Base-by-base conservation (phyloP, 2,888 invertebrate genomes). In the Pristionchus exspectatus region DNA sequence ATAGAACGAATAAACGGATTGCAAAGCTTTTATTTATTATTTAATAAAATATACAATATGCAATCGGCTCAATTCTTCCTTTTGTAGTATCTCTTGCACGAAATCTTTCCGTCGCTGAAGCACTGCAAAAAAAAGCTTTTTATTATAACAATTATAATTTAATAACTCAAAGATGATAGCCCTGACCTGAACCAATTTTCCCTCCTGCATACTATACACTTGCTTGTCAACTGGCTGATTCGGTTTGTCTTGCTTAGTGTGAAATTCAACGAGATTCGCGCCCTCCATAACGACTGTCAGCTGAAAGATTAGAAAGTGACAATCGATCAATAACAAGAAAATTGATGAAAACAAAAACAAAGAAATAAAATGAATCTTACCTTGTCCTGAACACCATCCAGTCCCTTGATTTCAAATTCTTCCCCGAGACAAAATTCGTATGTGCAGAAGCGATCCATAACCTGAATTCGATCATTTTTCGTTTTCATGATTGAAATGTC, bases 221-320 rank as follows among this genome's bases (percentile, higher is more conserved):
- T 66, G 66, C 66, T 66, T 66, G 66, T 66, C 66, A 5, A 66
- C 66, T n/a, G 66, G 66, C 66, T 66, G 66, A 66, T 66, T 66
- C 27, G 66, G 66, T n/a, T 66, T 66, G 66, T 66, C 66, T 24
- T 27, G n/a, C 27, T n/a, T n/a, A 7, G 66, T 66, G 12, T 66
- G 66, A 4, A 21, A 66, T 12, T 66, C 66, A 7, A 66, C 66
- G n/a, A 66, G n/a, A 27, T 27, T 66, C 27, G 66, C 5, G 27
- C 66, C 66, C 27, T 66, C 66, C 66, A 66, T 27, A 2, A 27
- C 27, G 66, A 66, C 27, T 12, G 27, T 27, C n/a, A 66, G n/a
- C 66, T 66, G 2, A n/a, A 18, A 10, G 59, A 18, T 18, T 59
- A 18, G 59, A 59, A 59, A 59, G 9, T 21, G 59, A 18, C 1